Evolutionary conservation across 2,113 vertebrate genomes (phyloP), one percentile per base, ranked within the genome.

Genomic region (Neotragus pygmaeus): DNA sequence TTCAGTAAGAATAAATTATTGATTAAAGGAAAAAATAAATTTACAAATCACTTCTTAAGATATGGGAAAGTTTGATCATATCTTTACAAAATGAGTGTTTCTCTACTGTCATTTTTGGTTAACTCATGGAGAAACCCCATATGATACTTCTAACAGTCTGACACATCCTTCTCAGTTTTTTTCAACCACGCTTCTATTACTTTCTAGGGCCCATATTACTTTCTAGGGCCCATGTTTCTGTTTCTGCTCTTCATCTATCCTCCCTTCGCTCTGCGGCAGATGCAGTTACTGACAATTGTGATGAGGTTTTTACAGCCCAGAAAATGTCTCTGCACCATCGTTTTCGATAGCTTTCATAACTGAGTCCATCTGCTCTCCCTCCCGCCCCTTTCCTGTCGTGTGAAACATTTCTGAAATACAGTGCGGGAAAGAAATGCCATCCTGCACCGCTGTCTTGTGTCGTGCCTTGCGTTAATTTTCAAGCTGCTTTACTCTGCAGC

Each of bases 341-440:
- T 97, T 96, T 94, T 90, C 36, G 47, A 70, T 89, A 43, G 84
- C 39, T 93, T 96, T 96, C 70, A 92, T 84, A 96, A 77, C 53
- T 91, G 27, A 90, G 86, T 77, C 64, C 91, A 96, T 96, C 91
- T 97, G 88, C 53, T 94, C 53, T 36, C 33, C 6, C 1, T 1
- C 19, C 13, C 14, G 0, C 47, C 30, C 6, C 62, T 88, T 91
- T 84, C 43, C 30, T 87, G 88, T 91, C 57, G 28, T 62, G 53
- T 30, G 87, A 90, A 96, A 77, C 77, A 70, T 57, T 95, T 96
- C 57, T 91, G 93, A 94, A 97, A 94, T 93, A 58, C 94, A 93
- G 57, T 21, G 11, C 75, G 60, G 36, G 78, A 94, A 81, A 92
- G 57, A 95, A 94, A 96, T 13, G 86, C 57, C 12, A 33, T 62